Evolutionary conservation across 2,888 invertebrate species (phyloP).

Genomic region (Platerodrilus igneus): DNA sequence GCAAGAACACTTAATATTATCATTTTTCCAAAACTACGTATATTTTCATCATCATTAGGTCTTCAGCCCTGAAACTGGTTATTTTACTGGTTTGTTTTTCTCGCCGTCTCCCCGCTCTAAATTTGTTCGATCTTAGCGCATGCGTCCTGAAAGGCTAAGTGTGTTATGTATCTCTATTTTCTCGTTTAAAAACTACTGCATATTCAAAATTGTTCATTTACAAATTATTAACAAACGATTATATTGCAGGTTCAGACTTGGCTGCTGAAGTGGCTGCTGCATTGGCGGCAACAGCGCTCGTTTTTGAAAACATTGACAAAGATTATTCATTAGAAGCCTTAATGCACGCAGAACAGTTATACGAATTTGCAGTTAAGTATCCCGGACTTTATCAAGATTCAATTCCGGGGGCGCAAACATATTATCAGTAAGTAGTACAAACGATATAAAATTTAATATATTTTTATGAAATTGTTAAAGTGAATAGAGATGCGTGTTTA

Average conservation of each 20-base stretch:
- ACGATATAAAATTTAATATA: no score
- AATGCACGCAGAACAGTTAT: conserved; percentile 51
- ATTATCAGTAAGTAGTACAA: conserved; percentile 48
- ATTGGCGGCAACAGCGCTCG: conserved; percentile 52
- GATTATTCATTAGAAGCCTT: conserved; percentile 47
- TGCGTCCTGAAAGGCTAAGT: background rate
- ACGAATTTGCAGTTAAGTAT: conserved; percentile 50
- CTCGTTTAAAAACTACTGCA: background rate
- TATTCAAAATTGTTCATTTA: background rate
- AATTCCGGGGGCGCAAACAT: conserved; percentile 51
- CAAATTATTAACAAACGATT: background rate
- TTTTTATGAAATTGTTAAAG: no score
- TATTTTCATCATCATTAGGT: no score
- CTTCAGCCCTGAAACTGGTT: no score
- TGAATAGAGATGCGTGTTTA: no score
- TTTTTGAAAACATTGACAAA: conserved; percentile 47
- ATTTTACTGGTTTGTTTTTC: no score
- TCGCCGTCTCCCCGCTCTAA: no score
- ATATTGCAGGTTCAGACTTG: conserved; percentile 52
- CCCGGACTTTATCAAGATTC: conserved; percentile 52
- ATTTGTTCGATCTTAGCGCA: background rate
- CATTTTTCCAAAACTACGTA: no score
- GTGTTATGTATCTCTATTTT: background rate
- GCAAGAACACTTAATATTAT: no score
- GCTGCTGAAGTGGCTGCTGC: conserved; percentile 58